Evolutionary conservation across 2,113 vertebrate species (phyloP).

Genomic region (Elanoides forficatus): DNA sequence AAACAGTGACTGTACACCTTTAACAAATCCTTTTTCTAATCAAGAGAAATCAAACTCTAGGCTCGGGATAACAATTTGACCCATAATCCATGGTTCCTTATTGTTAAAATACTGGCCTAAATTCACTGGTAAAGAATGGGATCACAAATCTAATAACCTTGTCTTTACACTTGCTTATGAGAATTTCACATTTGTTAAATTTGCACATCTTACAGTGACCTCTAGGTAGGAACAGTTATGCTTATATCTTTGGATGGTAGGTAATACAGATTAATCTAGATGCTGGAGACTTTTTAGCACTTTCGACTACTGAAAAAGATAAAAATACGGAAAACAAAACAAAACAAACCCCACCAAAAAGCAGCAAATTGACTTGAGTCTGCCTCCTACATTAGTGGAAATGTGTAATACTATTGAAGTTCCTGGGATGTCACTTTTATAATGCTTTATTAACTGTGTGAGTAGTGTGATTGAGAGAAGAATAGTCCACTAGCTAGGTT

Average conservation of each 20-base stretch:
- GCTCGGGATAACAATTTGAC: neutral
- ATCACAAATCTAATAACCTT: neutral
- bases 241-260: neutral
- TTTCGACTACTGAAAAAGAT: neutral
- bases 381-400: neutral
- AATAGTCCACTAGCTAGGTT: neutral
- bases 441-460: neutral
- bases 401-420: neutral
- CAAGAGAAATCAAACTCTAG: neutral
- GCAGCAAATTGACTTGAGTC: fast-evolving
- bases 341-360: neutral
- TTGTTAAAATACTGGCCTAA: neutral
- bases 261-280: neutral
- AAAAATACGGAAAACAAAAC: neutral
- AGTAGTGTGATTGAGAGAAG: neutral
- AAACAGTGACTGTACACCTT: neutral
- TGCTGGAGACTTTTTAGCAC: too few relatives aligned
- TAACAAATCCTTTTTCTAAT: neutral
- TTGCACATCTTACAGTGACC: neutral
- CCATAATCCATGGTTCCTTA: neutral
- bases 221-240: neutral
- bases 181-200: neutral
- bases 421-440: neutral
- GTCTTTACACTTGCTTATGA: neutral
- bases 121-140: neutral